Base-by-base conservation (phyloP, 2,888 invertebrate genomes). In the Calephelis perditalis region DNA sequence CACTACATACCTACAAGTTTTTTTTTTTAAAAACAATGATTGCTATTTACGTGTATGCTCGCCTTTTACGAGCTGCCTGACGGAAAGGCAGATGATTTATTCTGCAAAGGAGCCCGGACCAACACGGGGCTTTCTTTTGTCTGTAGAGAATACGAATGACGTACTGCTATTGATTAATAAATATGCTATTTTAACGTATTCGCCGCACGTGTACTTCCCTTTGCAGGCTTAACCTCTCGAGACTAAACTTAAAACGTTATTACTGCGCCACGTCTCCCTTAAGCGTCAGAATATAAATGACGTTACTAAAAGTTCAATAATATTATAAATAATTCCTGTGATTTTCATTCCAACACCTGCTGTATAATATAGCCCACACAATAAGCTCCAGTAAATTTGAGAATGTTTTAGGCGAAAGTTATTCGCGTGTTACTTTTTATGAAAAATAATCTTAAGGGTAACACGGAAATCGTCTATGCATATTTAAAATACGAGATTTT, bases 341-440 rank as follows among this genome's bases (percentile, higher is more conserved):
- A 47, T 49, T 26, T 49, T 49, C 49, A 49, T 26, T 26, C 9
- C 4, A 15, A 49, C 26, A 15, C 8, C 49, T 49, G 15, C 49
- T 9, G 9, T 26, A 40, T 8, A 49, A 49, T 49, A 49, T 7
- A 49, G 8, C 15, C 47, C 15, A 15, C 15, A 47, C 47, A 47
- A 47, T 47, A 47, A 47, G 47, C 15, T 15, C 47, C 12, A 47
- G 26, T 26, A 26, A 46, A n/a, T 7, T 12, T 5, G 12, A 46
- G 15, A 47, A 47, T 15, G 8, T n/a, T 47, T 15, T 79, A 78
- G 79, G 77, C 71, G 63, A 81, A 75, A 78, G 71, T 74, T 77
- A 79, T 73, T 69, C 67, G 69, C 74, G 75, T 77, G 74, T 82
- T 77, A 81, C 74, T 79, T 84, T 85, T 83, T 80, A 84, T 79